Evolutionary conservation across 2,888 invertebrate species (phyloP).

Genomic region (Saturnia japonica): DNA sequence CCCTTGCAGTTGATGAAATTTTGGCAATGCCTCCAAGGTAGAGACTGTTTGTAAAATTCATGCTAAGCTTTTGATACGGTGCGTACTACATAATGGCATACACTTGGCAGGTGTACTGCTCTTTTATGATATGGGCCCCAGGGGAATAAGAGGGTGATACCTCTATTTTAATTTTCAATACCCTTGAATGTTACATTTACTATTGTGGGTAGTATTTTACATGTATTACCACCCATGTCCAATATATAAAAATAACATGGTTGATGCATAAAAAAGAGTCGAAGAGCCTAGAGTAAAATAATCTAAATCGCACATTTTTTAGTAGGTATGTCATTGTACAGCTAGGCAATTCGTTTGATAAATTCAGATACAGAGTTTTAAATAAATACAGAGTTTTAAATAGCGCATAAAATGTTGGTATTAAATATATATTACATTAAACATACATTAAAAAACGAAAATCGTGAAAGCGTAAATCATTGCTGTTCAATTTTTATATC

Average conservation of each 20-base stretch:
- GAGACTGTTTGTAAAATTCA: conserved; percentile 59
- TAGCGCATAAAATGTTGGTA: background rate
- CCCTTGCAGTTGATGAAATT: conserved; percentile 71
- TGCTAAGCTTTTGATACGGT: conserved; percentile 60
- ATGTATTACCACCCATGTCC: background rate
- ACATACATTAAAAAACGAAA: background rate
- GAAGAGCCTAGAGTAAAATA: background rate
- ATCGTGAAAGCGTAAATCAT: background rate
- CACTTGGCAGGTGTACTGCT: conserved; percentile 50
- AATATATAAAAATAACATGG: background rate
- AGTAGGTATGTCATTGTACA: background rate
- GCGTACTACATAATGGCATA: conserved; percentile 40
- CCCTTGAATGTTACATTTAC: conserved; percentile 16
- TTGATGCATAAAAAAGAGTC: background rate
- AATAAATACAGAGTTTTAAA: background rate
- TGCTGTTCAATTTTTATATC: background rate
- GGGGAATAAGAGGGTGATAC: conserved; percentile 50
- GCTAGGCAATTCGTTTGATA: background rate
- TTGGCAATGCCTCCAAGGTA: conserved; percentile 60
- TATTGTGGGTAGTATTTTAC: background rate
- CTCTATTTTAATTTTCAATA: conserved; percentile 26
- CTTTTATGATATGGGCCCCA: conserved; percentile 48
- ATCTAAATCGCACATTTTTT: background rate
- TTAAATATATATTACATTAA: background rate
- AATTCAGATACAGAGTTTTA: background rate